A percentile compares a stretch with the other conserved stretches of the same genome.
Evolutionary conservation across 2,888 invertebrate genomes (phyloP).

Genomic region (Pteria penguin): DNA sequence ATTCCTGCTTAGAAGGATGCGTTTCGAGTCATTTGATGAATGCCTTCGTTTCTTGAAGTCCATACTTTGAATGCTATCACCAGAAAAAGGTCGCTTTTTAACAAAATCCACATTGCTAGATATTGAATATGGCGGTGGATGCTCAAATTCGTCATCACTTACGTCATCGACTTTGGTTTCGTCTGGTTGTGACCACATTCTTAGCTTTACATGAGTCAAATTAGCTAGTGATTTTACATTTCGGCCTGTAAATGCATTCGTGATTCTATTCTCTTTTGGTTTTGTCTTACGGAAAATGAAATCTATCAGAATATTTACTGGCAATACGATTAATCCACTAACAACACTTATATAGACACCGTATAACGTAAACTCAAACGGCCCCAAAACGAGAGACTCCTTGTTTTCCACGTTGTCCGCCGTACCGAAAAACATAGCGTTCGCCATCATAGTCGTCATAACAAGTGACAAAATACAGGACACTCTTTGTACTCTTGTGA

Average conservation of each 20-base stretch:
- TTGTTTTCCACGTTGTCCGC: constrained; percentile 45
- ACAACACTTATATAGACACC: constrained; percentile 63
- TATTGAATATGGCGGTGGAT: not conserved
- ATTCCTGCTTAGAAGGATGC: no score
- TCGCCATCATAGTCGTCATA: constrained; percentile 80
- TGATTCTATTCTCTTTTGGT: constrained; percentile 54
- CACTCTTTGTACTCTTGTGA: constrained; percentile 78
- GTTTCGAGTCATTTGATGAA: constrained; percentile 1
- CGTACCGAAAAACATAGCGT: constrained; percentile 80
- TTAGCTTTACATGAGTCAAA: constrained; percentile 29
- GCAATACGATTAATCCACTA: constrained; percentile 73
- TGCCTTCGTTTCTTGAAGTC: constrained; percentile 17
- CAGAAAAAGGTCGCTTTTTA: not conserved
- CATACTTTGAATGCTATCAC: constrained; percentile 23
- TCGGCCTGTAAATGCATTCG: constrained; percentile 47
- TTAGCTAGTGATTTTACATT: constrained; percentile 29
- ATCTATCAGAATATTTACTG: constrained; percentile 76
- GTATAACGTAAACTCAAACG: constrained; percentile 56
- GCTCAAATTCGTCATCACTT: constrained; percentile 15
- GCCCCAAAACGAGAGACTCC: constrained; percentile 53
- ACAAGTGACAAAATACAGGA: constrained; percentile 78
- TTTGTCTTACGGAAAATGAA: constrained; percentile 77
- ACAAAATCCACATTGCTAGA: constrained; percentile 24
- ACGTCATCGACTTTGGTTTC: constrained; percentile 29
- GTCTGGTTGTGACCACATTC: constrained; percentile 13